Base-by-base conservation (phyloP, 2,113 vertebrate genomes). In the Tamias sibiricus region DNA sequence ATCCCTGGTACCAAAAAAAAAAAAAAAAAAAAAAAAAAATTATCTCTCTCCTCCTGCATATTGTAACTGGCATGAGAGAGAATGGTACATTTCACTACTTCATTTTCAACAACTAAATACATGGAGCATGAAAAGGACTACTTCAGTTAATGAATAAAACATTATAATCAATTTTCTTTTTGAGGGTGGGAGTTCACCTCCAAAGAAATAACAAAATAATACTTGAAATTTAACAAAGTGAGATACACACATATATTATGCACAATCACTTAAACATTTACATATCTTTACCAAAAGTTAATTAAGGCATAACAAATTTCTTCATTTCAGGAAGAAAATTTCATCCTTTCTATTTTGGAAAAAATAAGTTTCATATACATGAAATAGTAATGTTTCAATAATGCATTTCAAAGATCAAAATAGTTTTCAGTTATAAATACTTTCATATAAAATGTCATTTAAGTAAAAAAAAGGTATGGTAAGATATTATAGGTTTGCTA, bases 81-180 rank as follows among this genome's bases (percentile, higher is more conserved):
- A 4, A 80, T 4, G 7, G 6, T 19, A 79, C 64, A 6, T 93
- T 72, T 85, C 54, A 57, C 7, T 66, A 28, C 19, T 66, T 7
- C n/a, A 85, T 77, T 94, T 91, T 22, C 6, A 75, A 52, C 11
- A 75, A 44, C 4, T 69, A 35, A 85, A 64, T 37, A 17, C 1
- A 80, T 86, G 66, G 16, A 66, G 74, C 7, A 66, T 76, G 64
- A 28, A 49, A 74, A 14, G 22, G 24, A 9, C 13, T 74, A 26
- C 76, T 87, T 91, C n/a, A 32, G 19, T 91, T 14, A 91, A 62
- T 82, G 6, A 76, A 64, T 52, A 52, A 83, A 42, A 24, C 26
- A 20, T 10, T 24, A 35, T 69, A 81, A 66, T 42, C 11, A 49
- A 8, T 87, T 68, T 69, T 69, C 0, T 30, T 17, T 79, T 84